Conservation (phyloP, 2,797 vertebrate genomes). For the Todus mexicanus region DNA sequence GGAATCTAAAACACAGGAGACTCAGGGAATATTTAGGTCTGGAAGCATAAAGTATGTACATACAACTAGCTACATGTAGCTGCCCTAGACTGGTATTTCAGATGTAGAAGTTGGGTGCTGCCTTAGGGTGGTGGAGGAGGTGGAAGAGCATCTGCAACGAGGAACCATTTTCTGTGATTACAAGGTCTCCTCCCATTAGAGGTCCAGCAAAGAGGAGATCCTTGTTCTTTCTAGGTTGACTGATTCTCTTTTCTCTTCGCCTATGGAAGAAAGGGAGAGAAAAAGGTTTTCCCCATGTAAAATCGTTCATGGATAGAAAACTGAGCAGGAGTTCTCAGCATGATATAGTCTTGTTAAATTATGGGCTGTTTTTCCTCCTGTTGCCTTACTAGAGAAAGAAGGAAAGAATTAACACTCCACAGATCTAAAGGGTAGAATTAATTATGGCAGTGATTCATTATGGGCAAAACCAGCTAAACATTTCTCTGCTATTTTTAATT, state of each 20-base stretch:
- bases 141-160: neutral
- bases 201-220: neutral
- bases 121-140: neutral
- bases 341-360: neutral
- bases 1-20: neutral
- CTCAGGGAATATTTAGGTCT: slow-evolving; percentile 1
- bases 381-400: neutral
- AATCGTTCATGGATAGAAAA: neutral
- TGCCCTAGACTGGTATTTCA: neutral
- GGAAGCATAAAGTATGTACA: neutral
- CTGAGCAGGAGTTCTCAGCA: neutral
- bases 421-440: neutral
- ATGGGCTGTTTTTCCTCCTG: neutral
- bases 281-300: neutral
- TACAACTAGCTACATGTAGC: neutral
- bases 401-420: neutral
- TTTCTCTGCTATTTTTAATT: slow-evolving; percentile 39
- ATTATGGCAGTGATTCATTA: slow-evolving; percentile 3
- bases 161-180: neutral
- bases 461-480: neutral
- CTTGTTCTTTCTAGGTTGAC: neutral
- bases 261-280: neutral
- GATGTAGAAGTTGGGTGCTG: neutral
- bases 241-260: neutral
- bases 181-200: neutral